These are phyloP conservation scores for Promerops cafer DNA, from an alignment of 2,113 vertebrate species.

Conservation along the genomic window DNA sequence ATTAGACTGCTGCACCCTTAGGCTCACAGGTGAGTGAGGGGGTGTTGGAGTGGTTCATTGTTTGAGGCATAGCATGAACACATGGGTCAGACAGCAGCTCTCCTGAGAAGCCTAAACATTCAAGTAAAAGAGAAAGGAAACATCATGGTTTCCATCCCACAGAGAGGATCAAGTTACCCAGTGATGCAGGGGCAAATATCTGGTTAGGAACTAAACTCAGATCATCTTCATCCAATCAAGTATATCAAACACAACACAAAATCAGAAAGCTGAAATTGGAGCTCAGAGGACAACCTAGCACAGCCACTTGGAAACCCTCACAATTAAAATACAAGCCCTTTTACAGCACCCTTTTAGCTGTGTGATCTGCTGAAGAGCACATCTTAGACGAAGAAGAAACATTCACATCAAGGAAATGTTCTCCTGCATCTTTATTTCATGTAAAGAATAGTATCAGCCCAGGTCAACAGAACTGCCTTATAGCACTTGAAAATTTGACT, in stretches of 20 bases:
- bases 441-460: background rate
- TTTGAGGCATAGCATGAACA: background rate
- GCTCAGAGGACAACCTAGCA: background rate
- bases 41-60: background rate
- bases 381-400: background rate
- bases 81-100: background rate
- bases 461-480: background rate
- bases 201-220: background rate
- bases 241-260: background rate
- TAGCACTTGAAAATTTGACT: background rate
- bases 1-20: background rate
- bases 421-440: slow-evolving; percentile 5
- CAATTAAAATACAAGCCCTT: background rate
- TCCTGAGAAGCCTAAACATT: background rate
- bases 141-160: background rate
- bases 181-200: background rate
- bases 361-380: background rate
- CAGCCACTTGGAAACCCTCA: background rate
- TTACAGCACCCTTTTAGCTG: background rate
- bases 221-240: background rate
- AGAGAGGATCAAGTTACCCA: background rate
- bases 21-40: background rate
- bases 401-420: background rate
- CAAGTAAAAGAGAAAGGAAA: background rate
- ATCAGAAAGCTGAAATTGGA: background rate